These are phyloP conservation scores for Conops quadrifasciatus DNA, from an alignment of 2,888 invertebrate species.

Conservation along the genomic window DNA sequence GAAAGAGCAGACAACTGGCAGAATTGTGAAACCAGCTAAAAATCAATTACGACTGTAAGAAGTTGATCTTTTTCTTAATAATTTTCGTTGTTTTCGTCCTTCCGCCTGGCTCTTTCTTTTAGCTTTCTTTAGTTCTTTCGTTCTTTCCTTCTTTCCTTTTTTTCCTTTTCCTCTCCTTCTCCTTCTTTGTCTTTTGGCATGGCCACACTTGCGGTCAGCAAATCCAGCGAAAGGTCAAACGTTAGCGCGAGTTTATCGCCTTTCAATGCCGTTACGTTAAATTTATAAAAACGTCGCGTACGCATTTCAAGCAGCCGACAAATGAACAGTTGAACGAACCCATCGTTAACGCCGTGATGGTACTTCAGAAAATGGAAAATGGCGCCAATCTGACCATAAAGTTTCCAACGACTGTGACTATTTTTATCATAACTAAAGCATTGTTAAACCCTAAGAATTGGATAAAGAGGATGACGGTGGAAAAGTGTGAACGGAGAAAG, in stretches of 20 bases:
- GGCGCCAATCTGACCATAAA: constrained; percentile 54
- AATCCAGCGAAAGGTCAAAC: constrained; percentile 11
- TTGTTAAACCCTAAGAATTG: constrained; percentile 6
- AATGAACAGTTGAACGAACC: neutral
- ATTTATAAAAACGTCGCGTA: too few species aligned
- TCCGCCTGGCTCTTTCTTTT: neutral
- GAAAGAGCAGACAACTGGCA: constrained; percentile 20
- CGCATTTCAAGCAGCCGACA: neutral
- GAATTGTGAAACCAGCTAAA: constrained; percentile 45
- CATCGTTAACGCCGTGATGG: neutral
- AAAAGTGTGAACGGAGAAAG: too few species aligned
- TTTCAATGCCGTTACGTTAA: neutral
- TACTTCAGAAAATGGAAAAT: constrained; percentile 55
- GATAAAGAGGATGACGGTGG: neutral
- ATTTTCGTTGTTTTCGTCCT: too few species aligned
- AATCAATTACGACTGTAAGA: constrained; percentile 48
- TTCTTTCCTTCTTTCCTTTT: constrained; percentile 13
- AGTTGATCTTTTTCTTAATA: constrained; percentile 43
- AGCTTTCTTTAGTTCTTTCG: neutral
- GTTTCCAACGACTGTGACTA: neutral
- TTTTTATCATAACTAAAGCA: constrained; percentile 14
- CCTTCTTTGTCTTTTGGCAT: constrained; percentile 11
- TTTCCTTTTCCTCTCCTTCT: constrained; percentile 42
- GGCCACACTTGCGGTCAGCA: constrained; percentile 50
- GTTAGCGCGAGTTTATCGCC: constrained; percentile 20